phyloP scores from a whole-genome alignment of 2,888 invertebrate species.

The Melipona bicolor region DNA sequence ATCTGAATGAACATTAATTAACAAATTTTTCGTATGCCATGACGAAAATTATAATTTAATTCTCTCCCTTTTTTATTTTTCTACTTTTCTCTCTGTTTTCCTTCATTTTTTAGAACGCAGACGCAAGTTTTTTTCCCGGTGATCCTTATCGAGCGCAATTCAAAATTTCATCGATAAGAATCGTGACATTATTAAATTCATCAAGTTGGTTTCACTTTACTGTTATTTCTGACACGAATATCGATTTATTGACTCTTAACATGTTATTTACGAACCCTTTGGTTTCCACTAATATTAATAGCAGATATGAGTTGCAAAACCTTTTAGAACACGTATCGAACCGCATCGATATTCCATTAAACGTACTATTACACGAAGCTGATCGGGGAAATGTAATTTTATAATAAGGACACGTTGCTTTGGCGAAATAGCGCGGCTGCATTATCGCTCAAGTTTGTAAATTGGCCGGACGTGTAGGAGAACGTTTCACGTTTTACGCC shows the following conservation, averaged over 20 bases:
- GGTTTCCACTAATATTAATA: constrained; percentile 53
- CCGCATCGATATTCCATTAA: constrained; percentile 46
- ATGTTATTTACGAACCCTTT: constrained; percentile 57
- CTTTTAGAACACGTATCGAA: constrained; percentile 43
- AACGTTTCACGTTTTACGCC: not conserved
- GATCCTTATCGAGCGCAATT: not conserved
- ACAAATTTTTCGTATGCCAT: not conserved
- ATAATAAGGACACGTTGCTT: constrained; percentile 34
- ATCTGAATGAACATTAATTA: not conserved
- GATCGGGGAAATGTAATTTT: constrained; percentile 46
- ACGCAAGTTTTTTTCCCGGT: not conserved
- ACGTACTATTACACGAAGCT: constrained; percentile 28
- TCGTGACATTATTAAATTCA: constrained; percentile 25
- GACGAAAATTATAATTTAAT: not conserved
- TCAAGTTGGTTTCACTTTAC: constrained; percentile 24
- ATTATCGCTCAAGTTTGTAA: constrained; percentile 18
- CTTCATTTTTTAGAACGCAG: not conserved
- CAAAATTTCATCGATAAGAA: not conserved
- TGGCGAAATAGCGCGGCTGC: constrained; percentile 13
- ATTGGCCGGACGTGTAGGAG: constrained; percentile 11
- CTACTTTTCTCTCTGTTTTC: not conserved
- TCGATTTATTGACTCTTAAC: constrained; percentile 58
- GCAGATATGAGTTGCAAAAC: constrained; percentile 49
- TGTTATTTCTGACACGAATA: constrained; percentile 41
- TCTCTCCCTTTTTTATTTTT: too few species aligned